phyloP scores from a whole-genome alignment of 1,140 invertebrate genomes.

The Bombus waltoni region DNA sequence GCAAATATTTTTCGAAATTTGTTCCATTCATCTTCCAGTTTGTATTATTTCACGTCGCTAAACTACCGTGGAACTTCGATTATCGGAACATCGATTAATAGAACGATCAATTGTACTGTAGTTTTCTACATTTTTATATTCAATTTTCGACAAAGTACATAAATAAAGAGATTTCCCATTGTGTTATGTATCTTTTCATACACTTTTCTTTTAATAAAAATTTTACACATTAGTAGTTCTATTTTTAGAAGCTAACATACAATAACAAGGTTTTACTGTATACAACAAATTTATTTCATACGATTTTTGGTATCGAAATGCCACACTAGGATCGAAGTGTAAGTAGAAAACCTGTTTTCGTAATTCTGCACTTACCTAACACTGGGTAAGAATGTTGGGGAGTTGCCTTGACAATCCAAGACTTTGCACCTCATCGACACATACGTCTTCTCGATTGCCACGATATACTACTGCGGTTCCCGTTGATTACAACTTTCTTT shows the following conservation, averaged over 20 bases:
- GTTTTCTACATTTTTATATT: too few relatives aligned
- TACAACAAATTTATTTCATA: neutral
- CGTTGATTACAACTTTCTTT: neutral
- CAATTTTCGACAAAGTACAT: too few relatives aligned
- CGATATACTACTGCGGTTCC: slow-evolving; percentile 15
- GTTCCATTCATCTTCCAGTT: neutral
- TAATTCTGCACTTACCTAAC: slow-evolving; percentile 74
- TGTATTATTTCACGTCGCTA: neutral
- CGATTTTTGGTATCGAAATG: neutral
- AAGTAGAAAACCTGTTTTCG: slow-evolving; percentile 38
- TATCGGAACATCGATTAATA: neutral
- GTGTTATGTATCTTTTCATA: too few relatives aligned
- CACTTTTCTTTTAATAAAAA: too few relatives aligned
- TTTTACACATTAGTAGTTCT: too few relatives aligned
- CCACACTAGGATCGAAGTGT: neutral
- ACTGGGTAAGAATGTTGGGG: slow-evolving; percentile 78
- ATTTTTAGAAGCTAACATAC: neutral
- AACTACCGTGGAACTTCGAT: neutral
- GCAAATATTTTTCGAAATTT: neutral
- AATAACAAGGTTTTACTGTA: neutral
- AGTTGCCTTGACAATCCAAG: slow-evolving; percentile 80
- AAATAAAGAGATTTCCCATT: too few relatives aligned
- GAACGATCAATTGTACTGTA: neutral
- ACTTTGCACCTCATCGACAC: slow-evolving; percentile 82
- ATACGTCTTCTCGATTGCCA: slow-evolving; percentile 64